Base-by-base conservation (phyloP, 2,797 vertebrate species). In the Benthosema pterotum region DNA sequence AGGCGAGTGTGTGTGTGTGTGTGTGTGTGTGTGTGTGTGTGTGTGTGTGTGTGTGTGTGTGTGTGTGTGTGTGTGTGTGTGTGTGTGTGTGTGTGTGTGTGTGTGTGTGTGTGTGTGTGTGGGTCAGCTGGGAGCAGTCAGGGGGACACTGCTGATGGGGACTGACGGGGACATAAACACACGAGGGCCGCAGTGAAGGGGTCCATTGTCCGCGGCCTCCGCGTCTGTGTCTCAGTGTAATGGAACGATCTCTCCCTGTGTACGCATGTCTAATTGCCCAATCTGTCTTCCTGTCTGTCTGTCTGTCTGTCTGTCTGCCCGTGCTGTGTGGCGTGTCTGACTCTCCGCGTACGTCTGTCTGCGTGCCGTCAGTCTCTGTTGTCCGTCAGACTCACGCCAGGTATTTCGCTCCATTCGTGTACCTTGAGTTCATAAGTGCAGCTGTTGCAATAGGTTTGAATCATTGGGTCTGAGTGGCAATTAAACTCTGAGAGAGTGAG, bases 81-180 rank as follows among this genome's bases (percentile, higher is more conserved):
- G 57, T 48, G 18, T 59, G 45, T 11, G 56, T 45, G 55, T 46
- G 56, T 46, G 56, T 22, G 43, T 46, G 56, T 28, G 19, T 22
- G 52, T 19, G 52, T 25, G 52, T 28, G 28, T 11, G 22, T 17
- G 8, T 15, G 49, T 13, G 7, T 12, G 11, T 49, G 61, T 68
- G 38, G 18, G 70, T 88, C 83, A 90, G 83, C 83, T 90, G 90
- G 84, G 84, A 91, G 80, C 77, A 88, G 87, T 92, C 87, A 90
- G 77, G 72, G 83, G 81, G 88, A 89, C 89, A 88, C 75, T 86
- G 80, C 78, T 87, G 86, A 87, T 89, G 84, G 77, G 86, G 87
- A 90, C 85, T 91, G 89, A 91, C 85, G 51, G 75, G 80, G 86
- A 89, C 85, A 84, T 91, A 92, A 91, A 91, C 89, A 92, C 78